Conservation (phyloP, 2,113 vertebrate species). For the Trichechus manatus region DNA sequence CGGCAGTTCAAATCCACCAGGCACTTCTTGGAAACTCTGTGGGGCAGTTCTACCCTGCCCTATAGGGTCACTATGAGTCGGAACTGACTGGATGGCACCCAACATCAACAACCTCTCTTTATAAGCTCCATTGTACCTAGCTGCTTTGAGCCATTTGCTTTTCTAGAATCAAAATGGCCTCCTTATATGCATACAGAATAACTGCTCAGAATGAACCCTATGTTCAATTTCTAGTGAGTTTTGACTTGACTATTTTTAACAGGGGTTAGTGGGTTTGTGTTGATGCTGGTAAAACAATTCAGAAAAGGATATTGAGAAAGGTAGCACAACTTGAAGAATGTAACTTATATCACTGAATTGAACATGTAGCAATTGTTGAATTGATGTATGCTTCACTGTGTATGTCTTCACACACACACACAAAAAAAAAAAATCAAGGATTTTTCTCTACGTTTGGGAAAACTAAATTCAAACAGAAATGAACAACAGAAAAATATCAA, state of each 20-base stretch:
- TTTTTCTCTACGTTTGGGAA: not conserved
- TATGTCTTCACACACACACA: not conserved
- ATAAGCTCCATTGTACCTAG: not conserved
- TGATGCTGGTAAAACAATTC: too few species aligned
- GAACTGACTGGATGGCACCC: too few species aligned
- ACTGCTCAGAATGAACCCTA: not conserved
- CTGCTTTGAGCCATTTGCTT: not conserved
- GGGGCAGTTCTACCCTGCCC: too few species aligned
- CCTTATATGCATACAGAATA: not conserved
- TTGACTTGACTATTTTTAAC: not conserved
- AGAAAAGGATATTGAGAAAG: not conserved
- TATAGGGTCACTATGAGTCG: too few species aligned
- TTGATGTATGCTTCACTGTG: not conserved
- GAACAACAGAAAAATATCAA: not conserved
- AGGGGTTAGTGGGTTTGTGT: not conserved
- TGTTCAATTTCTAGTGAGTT: not conserved
- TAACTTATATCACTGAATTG: not conserved
- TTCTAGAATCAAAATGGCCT: not conserved
- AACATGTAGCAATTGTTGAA: not conserved
- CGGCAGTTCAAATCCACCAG: too few species aligned
- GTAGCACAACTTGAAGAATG: not conserved
- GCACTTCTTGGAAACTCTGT: too few species aligned
- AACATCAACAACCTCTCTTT: not conserved
- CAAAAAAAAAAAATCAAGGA: too few species aligned
- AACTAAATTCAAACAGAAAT: slow-evolving; percentile 27